phyloP scores from a whole-genome alignment of 2,888 invertebrate genomes.

The Leptinotarsa haldemani region DNA sequence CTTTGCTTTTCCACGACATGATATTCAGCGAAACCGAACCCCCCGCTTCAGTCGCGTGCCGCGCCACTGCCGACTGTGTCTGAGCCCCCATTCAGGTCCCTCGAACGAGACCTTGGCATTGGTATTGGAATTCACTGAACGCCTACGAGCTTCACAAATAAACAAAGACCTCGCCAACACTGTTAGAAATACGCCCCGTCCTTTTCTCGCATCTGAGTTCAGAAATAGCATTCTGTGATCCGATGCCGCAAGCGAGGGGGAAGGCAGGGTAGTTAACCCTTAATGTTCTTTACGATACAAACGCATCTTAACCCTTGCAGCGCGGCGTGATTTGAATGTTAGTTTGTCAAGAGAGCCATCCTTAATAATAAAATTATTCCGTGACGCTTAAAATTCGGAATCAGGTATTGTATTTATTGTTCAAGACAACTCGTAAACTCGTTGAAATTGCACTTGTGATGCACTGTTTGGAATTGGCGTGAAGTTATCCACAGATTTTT shows the following conservation, averaged over 20 bases:
- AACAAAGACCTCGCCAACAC: constrained; percentile 22
- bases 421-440: no score
- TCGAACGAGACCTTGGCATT: constrained; percentile 58
- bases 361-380: no score
- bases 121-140: constrained; percentile 59
- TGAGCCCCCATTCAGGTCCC: constrained; percentile 34
- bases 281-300: no score
- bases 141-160: constrained; percentile 49
- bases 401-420: no score
- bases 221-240: not conserved
- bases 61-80: constrained; percentile 11
- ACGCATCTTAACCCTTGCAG: no score
- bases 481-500: no score
- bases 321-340: no score
- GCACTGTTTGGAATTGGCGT: no score
- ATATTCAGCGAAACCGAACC: not conserved
- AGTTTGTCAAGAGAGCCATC: no score
- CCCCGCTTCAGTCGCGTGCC: not conserved
- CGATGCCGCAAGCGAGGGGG: not conserved
- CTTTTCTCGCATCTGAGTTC: constrained; percentile 21
- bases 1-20: no score
- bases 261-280: not conserved
- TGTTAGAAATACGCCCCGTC: constrained; percentile 23
- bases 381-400: no score
- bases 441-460: no score